Evolutionary conservation across 2,113 vertebrate species (phyloP), one percentile per base, ranked within the genome.

Genomic region (Excalfactoria chinensis): DNA sequence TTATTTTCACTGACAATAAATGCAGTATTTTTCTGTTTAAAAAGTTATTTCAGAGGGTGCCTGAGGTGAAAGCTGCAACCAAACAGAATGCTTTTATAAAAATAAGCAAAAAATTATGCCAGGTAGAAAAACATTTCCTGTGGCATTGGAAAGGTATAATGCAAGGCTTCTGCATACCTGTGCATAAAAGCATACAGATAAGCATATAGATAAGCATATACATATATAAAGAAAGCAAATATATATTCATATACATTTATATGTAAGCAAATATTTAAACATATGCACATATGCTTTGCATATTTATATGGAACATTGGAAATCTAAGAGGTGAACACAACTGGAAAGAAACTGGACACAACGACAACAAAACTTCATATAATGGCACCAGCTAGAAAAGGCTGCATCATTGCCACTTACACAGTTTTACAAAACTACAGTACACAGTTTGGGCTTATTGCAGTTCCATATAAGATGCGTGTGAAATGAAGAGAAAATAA

Each of bases 11-110:
- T 21, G 5, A 48, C 17, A 77, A 34, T 10, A 92, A 88, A 70
- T 7, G 1, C 23, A 58, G 21, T 51, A 16, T 43, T 93, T 56
- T 84, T 55, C 28, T 80, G 46, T 59, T 83, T 80, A 83, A 86
- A 66, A 10, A 49, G 48, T 70, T 79, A 40, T 70, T 91, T 84
- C 76, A 51, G 41, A 63, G 68, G 44, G 44, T 58, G 58, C 43
- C 13, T 56, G 48, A 85, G 21, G n/a, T 69, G 32, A 83, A 91
- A 88, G n/a, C 37, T 69, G 64, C 67, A 82, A 60, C 3, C 64
- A 85, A 81, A 73, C 15, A 71, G 21, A 91, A 86, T 41, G 28
- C 5, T 84, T 88, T 90, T 67, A 63, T 34, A 84, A 82, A 87
- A 93, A 63, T 28, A 84, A 78, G 5, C 1, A 0, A 78, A 74